Conservation (phyloP, 2,113 vertebrate species). For the Phalacrocorax pelagicus region DNA sequence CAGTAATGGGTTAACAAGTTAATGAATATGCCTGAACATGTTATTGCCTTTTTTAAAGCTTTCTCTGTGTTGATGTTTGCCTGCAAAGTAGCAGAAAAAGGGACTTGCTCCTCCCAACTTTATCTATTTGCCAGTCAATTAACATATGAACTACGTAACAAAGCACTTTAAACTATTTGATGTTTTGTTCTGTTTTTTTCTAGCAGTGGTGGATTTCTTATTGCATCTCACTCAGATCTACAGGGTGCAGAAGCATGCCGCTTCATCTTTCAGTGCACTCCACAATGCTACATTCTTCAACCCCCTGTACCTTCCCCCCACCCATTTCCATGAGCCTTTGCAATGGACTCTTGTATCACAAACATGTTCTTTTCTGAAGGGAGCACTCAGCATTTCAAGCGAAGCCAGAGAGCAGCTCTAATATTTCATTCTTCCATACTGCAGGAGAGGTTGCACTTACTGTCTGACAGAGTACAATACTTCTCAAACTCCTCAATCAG, state of each 20-base stretch:
- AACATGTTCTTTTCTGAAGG: neutral
- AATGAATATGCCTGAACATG: constrained; percentile 31
- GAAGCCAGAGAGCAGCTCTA: constrained; percentile 15
- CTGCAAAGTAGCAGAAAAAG: neutral
- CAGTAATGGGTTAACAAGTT: constrained; percentile 41
- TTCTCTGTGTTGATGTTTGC: neutral
- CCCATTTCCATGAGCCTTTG: neutral
- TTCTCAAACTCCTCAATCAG: constrained; percentile 60
- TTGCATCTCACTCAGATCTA: neutral
- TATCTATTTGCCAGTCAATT: neutral
- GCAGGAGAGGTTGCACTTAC: constrained; percentile 34
- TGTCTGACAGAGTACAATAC: constrained; percentile 44
- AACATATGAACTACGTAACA: neutral
- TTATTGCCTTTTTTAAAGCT: neutral
- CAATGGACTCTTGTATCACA: neutral
- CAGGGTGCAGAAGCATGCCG: neutral
- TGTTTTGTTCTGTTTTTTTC: neutral
- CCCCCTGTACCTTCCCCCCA: neutral
- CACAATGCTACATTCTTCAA: neutral
- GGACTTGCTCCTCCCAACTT: neutral
- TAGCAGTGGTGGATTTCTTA: neutral
- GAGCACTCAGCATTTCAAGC: constrained; percentile 19
- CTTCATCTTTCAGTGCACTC: neutral
- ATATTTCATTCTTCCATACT: constrained; percentile 21
- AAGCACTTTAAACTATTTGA: neutral